Evolutionary conservation across 2,113 vertebrate species (phyloP).

Genomic region (Mastomys coucha): DNA sequence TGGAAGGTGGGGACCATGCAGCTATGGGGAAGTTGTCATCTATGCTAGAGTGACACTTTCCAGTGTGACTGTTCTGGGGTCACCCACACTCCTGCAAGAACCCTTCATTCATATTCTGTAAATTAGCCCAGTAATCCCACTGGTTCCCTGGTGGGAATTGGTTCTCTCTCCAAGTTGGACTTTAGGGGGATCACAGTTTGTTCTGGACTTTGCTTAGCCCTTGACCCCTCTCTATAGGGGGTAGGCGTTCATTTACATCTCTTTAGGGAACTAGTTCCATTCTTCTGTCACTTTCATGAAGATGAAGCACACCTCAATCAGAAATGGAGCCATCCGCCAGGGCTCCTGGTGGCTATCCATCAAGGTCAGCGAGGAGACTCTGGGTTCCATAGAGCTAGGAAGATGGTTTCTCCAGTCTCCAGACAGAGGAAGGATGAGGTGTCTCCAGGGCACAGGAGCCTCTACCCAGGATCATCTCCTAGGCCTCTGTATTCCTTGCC

Average conservation of each 20-base stretch:
- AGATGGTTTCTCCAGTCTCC: neutral
- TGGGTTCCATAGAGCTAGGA: neutral
- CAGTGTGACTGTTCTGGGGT: neutral
- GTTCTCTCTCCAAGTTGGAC: neutral
- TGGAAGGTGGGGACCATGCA: neutral
- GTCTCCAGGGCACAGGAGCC: neutral
- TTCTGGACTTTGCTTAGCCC: neutral
- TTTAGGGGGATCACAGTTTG: neutral
- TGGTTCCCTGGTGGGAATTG: neutral
- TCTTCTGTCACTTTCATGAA: neutral
- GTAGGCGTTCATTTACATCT: neutral
- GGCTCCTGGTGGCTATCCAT: neutral
- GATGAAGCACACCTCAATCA: neutral
- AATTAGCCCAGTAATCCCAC: neutral
- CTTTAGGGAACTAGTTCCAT: neutral
- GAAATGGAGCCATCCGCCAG: neutral
- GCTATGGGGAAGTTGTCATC: neutral
- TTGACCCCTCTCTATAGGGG: neutral
- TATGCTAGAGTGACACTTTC: neutral
- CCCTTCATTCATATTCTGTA: neutral
- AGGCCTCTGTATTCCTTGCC: neutral
- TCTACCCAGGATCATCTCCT: fast-evolving
- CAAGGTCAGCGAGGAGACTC: neutral
- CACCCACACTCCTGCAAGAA: neutral
- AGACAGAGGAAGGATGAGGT: neutral